Conservation (phyloP, 2,113 vertebrate genomes). For the Tursiops truncatus region DNA sequence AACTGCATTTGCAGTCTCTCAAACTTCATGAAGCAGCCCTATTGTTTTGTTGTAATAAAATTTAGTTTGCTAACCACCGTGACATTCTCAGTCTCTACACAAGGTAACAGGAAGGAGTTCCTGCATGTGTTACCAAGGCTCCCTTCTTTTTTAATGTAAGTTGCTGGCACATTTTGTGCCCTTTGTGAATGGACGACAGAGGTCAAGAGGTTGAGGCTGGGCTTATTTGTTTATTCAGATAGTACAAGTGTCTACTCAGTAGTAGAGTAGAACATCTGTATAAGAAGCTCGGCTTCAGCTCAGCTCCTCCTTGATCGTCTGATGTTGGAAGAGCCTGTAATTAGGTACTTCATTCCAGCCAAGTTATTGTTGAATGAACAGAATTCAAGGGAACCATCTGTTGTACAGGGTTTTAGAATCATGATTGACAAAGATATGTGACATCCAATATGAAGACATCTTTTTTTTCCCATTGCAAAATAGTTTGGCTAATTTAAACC, state of each 20-base stretch:
- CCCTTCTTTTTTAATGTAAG: not conserved
- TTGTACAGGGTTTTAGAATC: not conserved
- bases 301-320: not conserved
- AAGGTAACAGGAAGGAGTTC: not conserved
- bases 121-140: not conserved
- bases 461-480: constrained; percentile 38
- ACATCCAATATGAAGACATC: not conserved
- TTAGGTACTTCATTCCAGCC: not conserved
- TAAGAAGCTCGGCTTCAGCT: not conserved
- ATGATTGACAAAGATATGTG: not conserved
- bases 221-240: not conserved
- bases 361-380: constrained; percentile 1
- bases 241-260: not conserved
- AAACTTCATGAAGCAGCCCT: not conserved
- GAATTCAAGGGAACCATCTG: not conserved
- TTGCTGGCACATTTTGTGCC: not conserved
- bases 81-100: not conserved
- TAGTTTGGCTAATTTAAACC: constrained; percentile 17
- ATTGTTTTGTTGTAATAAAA: not conserved
- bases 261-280: not conserved
- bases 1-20: not conserved
- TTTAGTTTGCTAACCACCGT: not conserved
- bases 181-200: not conserved
- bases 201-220: not conserved
- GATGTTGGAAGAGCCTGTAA: not conserved